phyloP scores from a whole-genome alignment of 2,113 vertebrate genomes.

The Toxotes chatareus region DNA sequence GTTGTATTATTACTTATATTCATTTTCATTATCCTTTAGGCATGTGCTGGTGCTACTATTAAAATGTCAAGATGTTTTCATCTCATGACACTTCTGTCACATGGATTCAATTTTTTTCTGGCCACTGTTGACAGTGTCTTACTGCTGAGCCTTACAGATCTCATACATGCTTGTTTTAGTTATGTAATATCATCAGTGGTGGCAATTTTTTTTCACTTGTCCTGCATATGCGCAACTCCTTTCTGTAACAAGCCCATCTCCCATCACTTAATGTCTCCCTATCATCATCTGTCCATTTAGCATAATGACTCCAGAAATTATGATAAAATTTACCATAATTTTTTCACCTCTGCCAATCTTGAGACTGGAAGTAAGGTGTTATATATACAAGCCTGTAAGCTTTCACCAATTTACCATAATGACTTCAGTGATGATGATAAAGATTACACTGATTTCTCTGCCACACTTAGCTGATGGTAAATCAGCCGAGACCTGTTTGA shows the following conservation, averaged over 20 bases:
- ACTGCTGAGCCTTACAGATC: neutral
- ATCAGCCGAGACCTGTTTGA: constrained; percentile 62
- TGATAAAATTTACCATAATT: constrained; percentile 62
- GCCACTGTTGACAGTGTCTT: neutral
- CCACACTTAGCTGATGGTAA: constrained; percentile 53
- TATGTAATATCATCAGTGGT: constrained; percentile 1
- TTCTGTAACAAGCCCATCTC: constrained; percentile 29
- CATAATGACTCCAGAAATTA: constrained; percentile 62
- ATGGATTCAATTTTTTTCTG: neutral
- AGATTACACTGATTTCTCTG: constrained; percentile 61
- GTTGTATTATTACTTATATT: constrained; percentile 11
- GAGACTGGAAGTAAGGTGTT: constrained; percentile 44
- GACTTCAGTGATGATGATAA: constrained; percentile 70
- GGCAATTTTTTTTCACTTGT: constrained; percentile 23
- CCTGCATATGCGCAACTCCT: constrained; percentile 46
- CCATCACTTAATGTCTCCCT: constrained; percentile 35
- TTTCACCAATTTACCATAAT: constrained; percentile 69
- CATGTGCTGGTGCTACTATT: neutral
- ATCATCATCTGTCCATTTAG: constrained; percentile 59
- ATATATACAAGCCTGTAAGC: constrained; percentile 57
- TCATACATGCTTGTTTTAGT: neutral
- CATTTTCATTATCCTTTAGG: neutral
- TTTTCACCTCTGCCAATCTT: constrained; percentile 52
- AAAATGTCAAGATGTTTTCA: neutral
- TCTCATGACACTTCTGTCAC: neutral